A percentile compares a stretch with the other conserved stretches of the same genome.
These are phyloP conservation scores for Grammomys dolichurus DNA, from an alignment of 2,113 vertebrate species.

Conservation along the genomic window DNA sequence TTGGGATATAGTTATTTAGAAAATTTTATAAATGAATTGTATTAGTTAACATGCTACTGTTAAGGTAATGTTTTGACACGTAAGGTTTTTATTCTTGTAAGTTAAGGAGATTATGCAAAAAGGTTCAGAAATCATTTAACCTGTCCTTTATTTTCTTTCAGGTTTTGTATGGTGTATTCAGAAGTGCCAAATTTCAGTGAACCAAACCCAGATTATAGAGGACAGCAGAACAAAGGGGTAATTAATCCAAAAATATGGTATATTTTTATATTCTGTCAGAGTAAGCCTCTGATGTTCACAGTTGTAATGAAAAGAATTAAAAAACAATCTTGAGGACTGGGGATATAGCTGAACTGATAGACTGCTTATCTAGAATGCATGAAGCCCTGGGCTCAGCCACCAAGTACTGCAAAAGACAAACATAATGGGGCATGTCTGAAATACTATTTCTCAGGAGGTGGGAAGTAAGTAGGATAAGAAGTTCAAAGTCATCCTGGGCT, in stretches of 20 bases:
- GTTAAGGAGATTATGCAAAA: not conserved
- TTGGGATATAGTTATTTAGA: not conserved
- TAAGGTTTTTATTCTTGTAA: constrained; percentile 38
- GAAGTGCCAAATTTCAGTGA: constrained; percentile 99
- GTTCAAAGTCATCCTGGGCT: not conserved
- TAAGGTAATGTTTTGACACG: not conserved
- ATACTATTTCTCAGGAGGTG: not conserved
- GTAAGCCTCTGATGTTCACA: not conserved
- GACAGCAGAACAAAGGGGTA: constrained; percentile 95
- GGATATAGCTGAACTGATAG: not conserved
- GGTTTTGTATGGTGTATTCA: constrained; percentile 99
- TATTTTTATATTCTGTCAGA: constrained; percentile 69
- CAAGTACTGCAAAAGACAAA: not conserved
- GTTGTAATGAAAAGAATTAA: not conserved
- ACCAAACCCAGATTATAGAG: constrained; percentile 93
- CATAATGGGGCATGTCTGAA: not conserved
- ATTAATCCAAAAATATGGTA: constrained; percentile 60
- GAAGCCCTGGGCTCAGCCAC: not conserved
- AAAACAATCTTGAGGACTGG: not conserved
- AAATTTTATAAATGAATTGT: constrained; percentile 14
- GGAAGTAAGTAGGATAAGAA: not conserved
- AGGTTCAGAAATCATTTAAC: constrained; percentile 51
- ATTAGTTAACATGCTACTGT: not conserved
- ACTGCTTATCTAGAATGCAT: not conserved
- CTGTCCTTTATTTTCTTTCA: constrained; percentile 81